Conservation (phyloP, 2,113 vertebrate genomes). For the Accipiter cooperii region DNA sequence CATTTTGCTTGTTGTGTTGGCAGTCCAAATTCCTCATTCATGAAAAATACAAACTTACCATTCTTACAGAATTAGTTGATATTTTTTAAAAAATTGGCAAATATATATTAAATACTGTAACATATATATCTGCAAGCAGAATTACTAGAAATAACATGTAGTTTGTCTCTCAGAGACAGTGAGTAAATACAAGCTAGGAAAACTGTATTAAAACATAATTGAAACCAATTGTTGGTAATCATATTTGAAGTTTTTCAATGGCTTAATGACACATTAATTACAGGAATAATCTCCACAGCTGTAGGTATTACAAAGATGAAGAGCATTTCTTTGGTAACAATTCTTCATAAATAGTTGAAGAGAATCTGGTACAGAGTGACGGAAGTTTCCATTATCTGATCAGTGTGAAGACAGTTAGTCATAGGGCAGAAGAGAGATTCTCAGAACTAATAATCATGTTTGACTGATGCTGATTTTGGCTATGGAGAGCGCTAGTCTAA, state of each 20-base stretch:
- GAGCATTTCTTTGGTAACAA: not conserved
- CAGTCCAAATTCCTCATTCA: not conserved
- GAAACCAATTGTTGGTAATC: not conserved
- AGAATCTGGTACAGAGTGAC: not conserved
- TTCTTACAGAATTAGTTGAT: not conserved
- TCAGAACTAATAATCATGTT: not conserved
- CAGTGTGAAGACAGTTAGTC: not conserved
- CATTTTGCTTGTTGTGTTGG: not conserved
- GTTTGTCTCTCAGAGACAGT: not conserved
- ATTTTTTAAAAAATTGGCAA: not conserved
- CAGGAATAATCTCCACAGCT: not conserved
- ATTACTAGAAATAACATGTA: not conserved
- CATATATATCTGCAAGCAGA: not conserved
- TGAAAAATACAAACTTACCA: not conserved
- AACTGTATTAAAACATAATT: not conserved
- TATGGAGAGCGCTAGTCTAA: not conserved
- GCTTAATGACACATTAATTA: not conserved
- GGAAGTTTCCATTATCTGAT: not conserved
- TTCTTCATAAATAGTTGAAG: not conserved
- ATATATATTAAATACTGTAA: not conserved
- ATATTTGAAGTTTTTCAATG: not conserved
- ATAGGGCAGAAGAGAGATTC: not conserved
- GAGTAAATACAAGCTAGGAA: not conserved
- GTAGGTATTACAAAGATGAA: not conserved
- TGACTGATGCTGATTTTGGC: not conserved